A percentile compares a stretch with the other conserved stretches of the same genome.
Evolutionary conservation across 2,797 vertebrate species (phyloP).

Genomic region (Gymnocypris eckloni): DNA sequence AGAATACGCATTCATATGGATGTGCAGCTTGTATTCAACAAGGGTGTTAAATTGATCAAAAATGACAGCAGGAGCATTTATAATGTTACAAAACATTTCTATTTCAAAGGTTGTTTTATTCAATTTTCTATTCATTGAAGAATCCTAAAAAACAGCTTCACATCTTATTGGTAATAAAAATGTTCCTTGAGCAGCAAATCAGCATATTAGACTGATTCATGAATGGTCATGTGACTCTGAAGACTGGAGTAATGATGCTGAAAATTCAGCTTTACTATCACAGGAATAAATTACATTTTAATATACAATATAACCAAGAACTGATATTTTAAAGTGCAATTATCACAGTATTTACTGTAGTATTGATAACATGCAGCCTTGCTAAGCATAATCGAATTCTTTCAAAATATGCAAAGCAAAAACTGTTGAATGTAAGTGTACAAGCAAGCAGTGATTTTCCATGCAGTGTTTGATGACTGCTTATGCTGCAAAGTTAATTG

Average conservation of each 20-base stretch:
- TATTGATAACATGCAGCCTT: background rate
- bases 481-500: background rate
- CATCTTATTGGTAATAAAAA: background rate
- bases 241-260: background rate
- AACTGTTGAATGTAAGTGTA: background rate
- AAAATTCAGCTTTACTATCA: background rate
- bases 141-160: background rate
- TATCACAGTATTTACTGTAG: background rate
- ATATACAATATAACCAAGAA: background rate
- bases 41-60: background rate
- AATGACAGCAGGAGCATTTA: background rate
- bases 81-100: background rate
- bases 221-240: background rate
- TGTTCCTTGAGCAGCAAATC: background rate
- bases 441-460: background rate
- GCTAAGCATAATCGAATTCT: background rate
- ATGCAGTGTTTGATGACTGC: background rate
- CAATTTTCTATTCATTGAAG: too few relatives aligned
- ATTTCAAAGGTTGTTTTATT: background rate
- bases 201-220: background rate
- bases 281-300: background rate
- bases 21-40: background rate
- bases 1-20: constrained; percentile 52
- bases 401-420: background rate
- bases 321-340: background rate